phyloP scores from a whole-genome alignment of 2,888 invertebrate species.

The Physocephala rufipes region DNA sequence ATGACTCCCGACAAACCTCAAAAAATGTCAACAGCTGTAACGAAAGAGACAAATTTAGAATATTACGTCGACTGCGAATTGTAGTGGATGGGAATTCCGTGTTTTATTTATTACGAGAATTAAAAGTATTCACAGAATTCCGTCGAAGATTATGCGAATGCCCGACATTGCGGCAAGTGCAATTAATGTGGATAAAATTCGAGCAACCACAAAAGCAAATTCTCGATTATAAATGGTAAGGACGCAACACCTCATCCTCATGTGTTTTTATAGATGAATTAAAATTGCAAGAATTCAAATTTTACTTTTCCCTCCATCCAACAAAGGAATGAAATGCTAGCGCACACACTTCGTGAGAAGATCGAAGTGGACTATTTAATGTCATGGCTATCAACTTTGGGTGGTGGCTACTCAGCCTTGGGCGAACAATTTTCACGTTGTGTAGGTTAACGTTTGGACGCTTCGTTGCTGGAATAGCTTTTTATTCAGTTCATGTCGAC shows the following conservation, averaged over 20 bases:
- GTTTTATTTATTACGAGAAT: constrained; percentile 55
- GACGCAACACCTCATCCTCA: constrained; percentile 24
- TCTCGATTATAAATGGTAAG: constrained; percentile 77
- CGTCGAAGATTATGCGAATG: constrained; percentile 43
- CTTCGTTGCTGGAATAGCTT: neutral
- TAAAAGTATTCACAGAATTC: constrained; percentile 51
- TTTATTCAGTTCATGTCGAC: neutral
- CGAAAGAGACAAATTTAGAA: neutral
- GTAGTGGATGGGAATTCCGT: constrained; percentile 53
- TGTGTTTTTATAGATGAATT: neutral
- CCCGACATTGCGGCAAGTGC: constrained; percentile 43
- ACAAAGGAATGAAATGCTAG: constrained; percentile 68
- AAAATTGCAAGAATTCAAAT: neutral
- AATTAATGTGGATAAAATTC: constrained; percentile 66
- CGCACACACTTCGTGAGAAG: constrained; percentile 69
- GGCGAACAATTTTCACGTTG: constrained; percentile 86
- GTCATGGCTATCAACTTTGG: constrained; percentile 95
- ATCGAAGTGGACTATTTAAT: constrained; percentile 84
- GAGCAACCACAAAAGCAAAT: constrained; percentile 71
- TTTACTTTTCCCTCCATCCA: constrained; percentile 14
- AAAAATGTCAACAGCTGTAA: neutral
- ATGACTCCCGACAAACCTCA: neutral
- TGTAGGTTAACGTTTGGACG: constrained; percentile 67
- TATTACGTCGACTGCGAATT: constrained; percentile 46
- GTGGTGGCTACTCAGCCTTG: constrained; percentile 94